Conservation (phyloP, 1,140 invertebrate species). For the Whitmania pigra region DNA sequence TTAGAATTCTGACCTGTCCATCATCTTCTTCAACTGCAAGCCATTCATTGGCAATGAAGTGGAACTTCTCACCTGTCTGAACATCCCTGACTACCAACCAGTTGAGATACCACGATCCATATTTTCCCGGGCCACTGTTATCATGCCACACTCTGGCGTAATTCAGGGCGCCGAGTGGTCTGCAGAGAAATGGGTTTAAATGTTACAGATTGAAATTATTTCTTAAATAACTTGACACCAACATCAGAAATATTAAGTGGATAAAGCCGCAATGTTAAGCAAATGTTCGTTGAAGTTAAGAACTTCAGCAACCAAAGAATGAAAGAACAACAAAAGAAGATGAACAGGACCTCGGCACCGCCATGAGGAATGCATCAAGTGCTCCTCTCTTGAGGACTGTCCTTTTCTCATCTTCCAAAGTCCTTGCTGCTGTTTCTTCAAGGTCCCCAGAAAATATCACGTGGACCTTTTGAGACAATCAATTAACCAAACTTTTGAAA, state of each 20-base stretch:
- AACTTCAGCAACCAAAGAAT: neutral
- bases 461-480: constrained; percentile 35
- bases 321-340: neutral
- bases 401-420: constrained; percentile 40
- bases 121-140: constrained; percentile 45
- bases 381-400: constrained; percentile 42
- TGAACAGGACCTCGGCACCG: constrained; percentile 38
- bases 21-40: constrained; percentile 50
- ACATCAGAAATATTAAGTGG: neutral
- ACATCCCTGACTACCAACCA: constrained; percentile 46
- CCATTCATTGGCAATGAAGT: constrained; percentile 48
- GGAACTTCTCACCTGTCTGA: constrained; percentile 46
- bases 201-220: neutral
- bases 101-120: constrained; percentile 48
- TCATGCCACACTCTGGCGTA: constrained; percentile 50
- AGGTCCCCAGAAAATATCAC: constrained; percentile 47
- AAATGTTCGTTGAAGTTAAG: too few relatives aligned
- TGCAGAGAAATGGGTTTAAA: constrained; percentile 26
- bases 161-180: constrained; percentile 45
- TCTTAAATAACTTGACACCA: neutral
- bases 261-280: neutral
- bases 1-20: constrained; percentile 40
- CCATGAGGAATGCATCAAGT: constrained; percentile 46
- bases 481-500: neutral
- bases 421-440: constrained; percentile 45